Base-by-base conservation (phyloP, 2,113 vertebrate genomes). In the Solea senegalensis region DNA sequence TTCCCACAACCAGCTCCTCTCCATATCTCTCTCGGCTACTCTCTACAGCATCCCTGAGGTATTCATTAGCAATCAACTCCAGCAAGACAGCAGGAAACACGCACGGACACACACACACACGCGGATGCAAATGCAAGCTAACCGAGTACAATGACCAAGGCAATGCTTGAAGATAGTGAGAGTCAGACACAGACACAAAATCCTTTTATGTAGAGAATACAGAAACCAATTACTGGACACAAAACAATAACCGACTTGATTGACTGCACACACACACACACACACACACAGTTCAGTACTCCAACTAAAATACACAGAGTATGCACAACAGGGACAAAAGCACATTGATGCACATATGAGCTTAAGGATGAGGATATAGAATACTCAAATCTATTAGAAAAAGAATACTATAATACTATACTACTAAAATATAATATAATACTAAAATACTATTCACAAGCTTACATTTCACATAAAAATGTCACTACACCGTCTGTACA, bases 21-120 rank as follows among this genome's bases (percentile, higher is more conserved):
- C 41, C 7, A 39, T 26, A 58, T 41, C 7, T n/a, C 26, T 15
- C 52, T 26, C 50, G 57, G 52, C 10, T 48, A 65, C 65, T 66
- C 39, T 53, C 44, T 5, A 26, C 58, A n/a, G 8, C 8, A 5
- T 86, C 81, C 82, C 82, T 0, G 74, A 74, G 80, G 80, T 74
- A 53, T 72, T 85, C 77, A 86, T 89, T 89, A 89, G 80, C 65
- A 82, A 71, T 73, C 34, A 12, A 34, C 54, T 56, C 46, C 14
- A 49, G 58, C 39, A 16, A 34, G 41, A 64, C 51, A n/a, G 44
- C 8, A 0, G 10, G 14, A 69, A 14, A 27, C 46, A 43, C n/a
- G 50, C 43, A 60, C 0, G 41, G 3, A 10, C 27, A 14, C 60
- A 52, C 21, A 69, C 21, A 27, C 46, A 43, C n/a, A 54, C 43